These are phyloP conservation scores for Leptinotarsa undecemlineata DNA, from an alignment of 1,140 invertebrate species.

Conservation along the genomic window DNA sequence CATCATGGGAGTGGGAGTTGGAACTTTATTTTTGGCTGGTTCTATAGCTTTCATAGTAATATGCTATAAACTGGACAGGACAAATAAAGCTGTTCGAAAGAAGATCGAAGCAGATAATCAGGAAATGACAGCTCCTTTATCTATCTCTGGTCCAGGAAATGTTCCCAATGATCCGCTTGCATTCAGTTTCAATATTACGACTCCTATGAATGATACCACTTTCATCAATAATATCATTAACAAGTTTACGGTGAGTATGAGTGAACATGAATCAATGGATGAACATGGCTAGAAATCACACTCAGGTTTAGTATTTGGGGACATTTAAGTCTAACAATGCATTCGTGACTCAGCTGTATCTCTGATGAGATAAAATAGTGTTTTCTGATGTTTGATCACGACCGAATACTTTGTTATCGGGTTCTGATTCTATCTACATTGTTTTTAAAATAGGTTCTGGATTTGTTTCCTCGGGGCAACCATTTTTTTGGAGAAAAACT, in stretches of 20 bases:
- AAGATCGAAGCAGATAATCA: constrained; percentile 41
- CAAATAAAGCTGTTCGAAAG: constrained; percentile 41
- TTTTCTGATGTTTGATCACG: no score
- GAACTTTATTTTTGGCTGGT: constrained; percentile 41
- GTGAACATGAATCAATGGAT: no score
- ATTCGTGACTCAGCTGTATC: no score
- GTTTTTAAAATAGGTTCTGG: no score
- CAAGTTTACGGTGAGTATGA: constrained; percentile 31
- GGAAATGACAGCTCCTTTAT: constrained; percentile 46
- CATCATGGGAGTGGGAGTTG: constrained; percentile 45
- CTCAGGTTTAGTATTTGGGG: no score
- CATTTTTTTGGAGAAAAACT: no score
- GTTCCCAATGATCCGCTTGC: constrained; percentile 43
- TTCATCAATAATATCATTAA: constrained; percentile 32
- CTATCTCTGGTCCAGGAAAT: constrained; percentile 43
- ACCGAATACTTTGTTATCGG: no score
- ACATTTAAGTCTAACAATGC: no score
- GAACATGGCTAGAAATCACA: no score
- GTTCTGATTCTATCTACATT: no score
- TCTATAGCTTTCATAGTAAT: constrained; percentile 42
- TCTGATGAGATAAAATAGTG: no score
- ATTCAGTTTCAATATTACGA: constrained; percentile 52
- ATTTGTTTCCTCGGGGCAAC: no score
- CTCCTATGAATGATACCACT: constrained; percentile 28
- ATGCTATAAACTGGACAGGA: constrained; percentile 43